phyloP scores from a whole-genome alignment of 2,888 invertebrate genomes.

The Ectemnius lituratus region DNA sequence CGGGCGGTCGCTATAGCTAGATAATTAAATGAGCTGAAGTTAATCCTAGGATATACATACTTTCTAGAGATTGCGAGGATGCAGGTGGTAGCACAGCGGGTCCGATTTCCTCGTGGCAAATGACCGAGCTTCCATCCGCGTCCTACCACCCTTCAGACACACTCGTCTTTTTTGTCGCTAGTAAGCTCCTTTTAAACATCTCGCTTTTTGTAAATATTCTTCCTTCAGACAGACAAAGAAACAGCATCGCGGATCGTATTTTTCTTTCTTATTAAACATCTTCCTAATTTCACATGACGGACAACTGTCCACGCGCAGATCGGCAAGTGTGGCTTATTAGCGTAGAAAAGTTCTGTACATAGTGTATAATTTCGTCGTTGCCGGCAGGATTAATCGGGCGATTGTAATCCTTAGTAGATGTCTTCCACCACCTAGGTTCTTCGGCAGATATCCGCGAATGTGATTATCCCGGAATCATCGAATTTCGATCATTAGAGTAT shows the following conservation, averaged over 20 bases:
- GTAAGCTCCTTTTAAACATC: not conserved
- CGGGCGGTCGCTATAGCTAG: slow-evolving; percentile 19
- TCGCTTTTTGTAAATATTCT: slow-evolving; percentile 3
- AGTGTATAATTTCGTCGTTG: not conserved
- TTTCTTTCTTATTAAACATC: no score
- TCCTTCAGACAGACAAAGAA: not conserved
- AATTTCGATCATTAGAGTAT: not conserved
- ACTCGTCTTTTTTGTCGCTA: not conserved
- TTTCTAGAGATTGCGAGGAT: no score
- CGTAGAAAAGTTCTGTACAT: not conserved
- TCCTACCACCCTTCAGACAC: not conserved
- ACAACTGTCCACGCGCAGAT: not conserved
- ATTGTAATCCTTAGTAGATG: slow-evolving; percentile 1
- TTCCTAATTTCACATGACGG: not conserved
- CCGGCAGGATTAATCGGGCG: not conserved
- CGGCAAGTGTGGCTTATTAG: not conserved
- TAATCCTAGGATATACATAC: slow-evolving; percentile 17
- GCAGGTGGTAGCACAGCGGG: slow-evolving; percentile 17
- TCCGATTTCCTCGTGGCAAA: slow-evolving; percentile 10
- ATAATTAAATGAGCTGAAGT: slow-evolving; percentile 13
- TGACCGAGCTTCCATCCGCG: slow-evolving; percentile 12
- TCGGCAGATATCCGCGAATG: not conserved
- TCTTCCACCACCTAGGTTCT: slow-evolving; percentile 1
- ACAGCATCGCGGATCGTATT: not conserved
- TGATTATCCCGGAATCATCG: not conserved